Conservation (phyloP, 2,113 vertebrate genomes). For the Melierax canorus region DNA sequence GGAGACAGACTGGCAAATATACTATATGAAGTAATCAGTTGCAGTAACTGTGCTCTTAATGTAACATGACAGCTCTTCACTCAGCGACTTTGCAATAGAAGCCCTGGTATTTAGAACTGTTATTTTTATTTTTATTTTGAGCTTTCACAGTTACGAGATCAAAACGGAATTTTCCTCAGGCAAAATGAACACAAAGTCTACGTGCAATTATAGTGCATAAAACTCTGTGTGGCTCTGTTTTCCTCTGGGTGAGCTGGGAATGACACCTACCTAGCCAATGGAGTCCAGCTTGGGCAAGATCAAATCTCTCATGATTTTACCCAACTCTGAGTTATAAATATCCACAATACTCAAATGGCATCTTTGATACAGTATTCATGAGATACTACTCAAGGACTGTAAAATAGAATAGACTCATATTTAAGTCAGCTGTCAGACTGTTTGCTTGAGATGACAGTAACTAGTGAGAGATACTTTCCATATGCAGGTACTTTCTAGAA, state of each 20-base stretch:
- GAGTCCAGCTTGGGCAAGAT: background rate
- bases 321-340: background rate
- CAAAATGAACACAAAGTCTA: background rate
- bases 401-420: background rate
- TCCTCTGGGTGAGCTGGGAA: background rate
- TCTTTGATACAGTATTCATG: background rate
- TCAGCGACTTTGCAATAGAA: background rate
- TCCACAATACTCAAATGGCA: background rate
- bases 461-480: background rate
- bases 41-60: background rate
- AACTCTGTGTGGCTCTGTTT: background rate
- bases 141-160: background rate
- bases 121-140: slow-evolving; percentile 19
- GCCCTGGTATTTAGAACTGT: background rate
- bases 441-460: background rate
- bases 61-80: background rate
- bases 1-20: background rate
- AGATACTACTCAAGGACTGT: background rate
- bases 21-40: background rate
- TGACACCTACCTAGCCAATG: background rate
- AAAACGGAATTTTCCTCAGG: background rate
- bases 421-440: background rate
- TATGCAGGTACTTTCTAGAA: background rate
- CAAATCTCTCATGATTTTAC: background rate
- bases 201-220: accelerated